Base-by-base conservation (phyloP, 64 coral and sea anemone genomes). In the Stichodactyla mertensii region DNA sequence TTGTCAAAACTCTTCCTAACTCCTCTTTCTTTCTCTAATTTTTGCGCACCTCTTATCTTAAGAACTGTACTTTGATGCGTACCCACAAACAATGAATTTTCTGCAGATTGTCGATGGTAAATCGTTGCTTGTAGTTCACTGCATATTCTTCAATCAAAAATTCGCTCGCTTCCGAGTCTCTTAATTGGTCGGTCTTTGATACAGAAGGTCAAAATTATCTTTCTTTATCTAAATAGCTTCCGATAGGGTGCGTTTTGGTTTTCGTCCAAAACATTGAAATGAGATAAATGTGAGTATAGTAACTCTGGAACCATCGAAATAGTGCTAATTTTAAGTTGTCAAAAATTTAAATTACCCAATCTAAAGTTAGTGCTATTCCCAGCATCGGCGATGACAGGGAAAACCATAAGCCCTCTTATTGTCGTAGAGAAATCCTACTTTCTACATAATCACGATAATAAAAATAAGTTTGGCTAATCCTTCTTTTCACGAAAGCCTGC, bases 141-240 rank as follows among this genome's bases (percentile, higher is more conserved):
- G 0, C 24, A 74, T 26, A 10, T 74, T n/a, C 69, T 27, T 74
- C 1, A 74, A 74, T 12, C 22, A 27, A 13, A 13, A 31, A 74
- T 12, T 74, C 10, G 8, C 24, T 23, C 1, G 10, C 4, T 74
- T 74, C 24, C 11, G 9, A 66, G 10, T 74, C 69, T n/a, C 16
- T 69, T 69, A 69, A 69, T 69, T 69, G 4, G 64, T 69, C 9
- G 69, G 69, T 74, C 69, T 12, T n/a, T 74, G 9, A 31, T 69
- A 13, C 24, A 27, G 2, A 26, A 69, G 64, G 64, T 74, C 69
- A 74, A 11, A 31, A 12, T 31, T 74, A 74, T 74, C 69, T 74
- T 74, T 74, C 69, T 74, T 74, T 27, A 74, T 74, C 69, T 74
- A 74, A 74, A 74, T 74, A 74, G 16, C 27, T 74, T 74, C 69